Conservation (phyloP, 2,888 invertebrate genomes). For the Chymomyza fuscimana region DNA sequence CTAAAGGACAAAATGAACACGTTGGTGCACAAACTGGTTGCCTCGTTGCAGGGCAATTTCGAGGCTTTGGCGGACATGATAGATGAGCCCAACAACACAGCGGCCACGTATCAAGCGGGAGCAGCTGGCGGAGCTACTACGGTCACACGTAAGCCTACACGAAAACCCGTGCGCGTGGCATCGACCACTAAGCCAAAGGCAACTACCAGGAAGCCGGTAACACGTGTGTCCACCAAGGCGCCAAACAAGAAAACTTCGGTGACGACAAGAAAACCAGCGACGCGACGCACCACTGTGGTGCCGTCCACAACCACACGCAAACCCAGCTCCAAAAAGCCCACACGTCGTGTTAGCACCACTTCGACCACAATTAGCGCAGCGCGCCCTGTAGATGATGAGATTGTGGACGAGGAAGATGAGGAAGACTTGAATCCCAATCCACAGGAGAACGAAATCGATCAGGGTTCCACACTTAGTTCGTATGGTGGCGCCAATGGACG, state of each 20-base stretch:
- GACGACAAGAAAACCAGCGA: conserved; percentile 71
- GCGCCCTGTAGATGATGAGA: conserved; percentile 68
- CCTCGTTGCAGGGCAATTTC: conserved; percentile 90
- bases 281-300: conserved; percentile 69
- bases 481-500: conserved; percentile 70
- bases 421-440: conserved; percentile 72
- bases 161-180: conserved; percentile 63
- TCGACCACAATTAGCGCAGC: conserved; percentile 73
- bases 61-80: conserved; percentile 89
- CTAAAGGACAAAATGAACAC: conserved; percentile 89
- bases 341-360: conserved; percentile 71
- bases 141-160: conserved; percentile 69
- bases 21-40: conserved; percentile 91
- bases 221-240: conserved; percentile 72
- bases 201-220: conserved; percentile 76
- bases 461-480: conserved; percentile 59
- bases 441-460: conserved; percentile 72
- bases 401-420: conserved; percentile 75
- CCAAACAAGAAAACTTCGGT: conserved; percentile 66
- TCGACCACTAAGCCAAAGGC: conserved; percentile 66
- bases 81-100: conserved; percentile 80
- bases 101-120: conserved; percentile 58
- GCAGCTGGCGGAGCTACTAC: conserved; percentile 41
- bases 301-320: conserved; percentile 78
- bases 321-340: conserved; percentile 75